Conservation (phyloP, 2,113 vertebrate genomes). For the Syngnathus floridae region DNA sequence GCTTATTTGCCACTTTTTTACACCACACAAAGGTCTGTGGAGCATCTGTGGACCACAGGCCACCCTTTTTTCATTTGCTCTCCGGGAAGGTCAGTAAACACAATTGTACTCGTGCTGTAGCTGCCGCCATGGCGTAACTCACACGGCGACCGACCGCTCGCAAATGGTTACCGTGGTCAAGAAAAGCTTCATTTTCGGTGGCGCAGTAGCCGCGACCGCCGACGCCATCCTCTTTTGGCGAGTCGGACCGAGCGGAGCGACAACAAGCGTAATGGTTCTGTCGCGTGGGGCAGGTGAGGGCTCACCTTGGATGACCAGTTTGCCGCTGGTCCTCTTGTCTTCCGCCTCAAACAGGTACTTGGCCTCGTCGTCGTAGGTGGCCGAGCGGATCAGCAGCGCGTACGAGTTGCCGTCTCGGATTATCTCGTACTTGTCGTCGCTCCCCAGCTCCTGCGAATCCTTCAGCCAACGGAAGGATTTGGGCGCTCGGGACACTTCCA, state of each 20-base stretch:
- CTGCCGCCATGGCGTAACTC: too few relatives aligned
- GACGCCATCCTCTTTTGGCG: background rate
- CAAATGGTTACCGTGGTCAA: too few relatives aligned
- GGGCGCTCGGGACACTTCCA: slow-evolving; percentile 85
- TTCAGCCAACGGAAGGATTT: slow-evolving; percentile 92
- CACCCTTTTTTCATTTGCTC: too few relatives aligned
- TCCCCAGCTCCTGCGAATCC: slow-evolving; percentile 82
- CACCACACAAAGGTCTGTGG: too few relatives aligned
- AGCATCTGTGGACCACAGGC: too few relatives aligned
- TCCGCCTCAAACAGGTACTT: slow-evolving; percentile 97
- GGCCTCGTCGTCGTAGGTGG: slow-evolving; percentile 89
- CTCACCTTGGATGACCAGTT: slow-evolving; percentile 88
- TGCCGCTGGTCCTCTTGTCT: slow-evolving; percentile 84
- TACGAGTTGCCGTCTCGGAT: slow-evolving; percentile 78
- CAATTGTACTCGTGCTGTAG: too few relatives aligned
- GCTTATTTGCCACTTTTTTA: too few relatives aligned
- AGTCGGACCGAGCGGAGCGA: background rate
- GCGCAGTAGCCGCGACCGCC: too few relatives aligned
- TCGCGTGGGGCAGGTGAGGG: background rate
- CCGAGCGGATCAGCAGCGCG: slow-evolving; percentile 78
- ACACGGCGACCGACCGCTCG: too few relatives aligned
- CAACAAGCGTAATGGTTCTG: too few relatives aligned
- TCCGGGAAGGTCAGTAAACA: too few relatives aligned
- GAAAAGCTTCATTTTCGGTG: too few relatives aligned
- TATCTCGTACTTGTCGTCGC: slow-evolving; percentile 80